A percentile compares a stretch with the other conserved stretches of the same genome.
These are phyloP conservation scores for Brachyhypopomus gauderio DNA, from an alignment of 2,113 vertebrate species.

Conservation along the genomic window DNA sequence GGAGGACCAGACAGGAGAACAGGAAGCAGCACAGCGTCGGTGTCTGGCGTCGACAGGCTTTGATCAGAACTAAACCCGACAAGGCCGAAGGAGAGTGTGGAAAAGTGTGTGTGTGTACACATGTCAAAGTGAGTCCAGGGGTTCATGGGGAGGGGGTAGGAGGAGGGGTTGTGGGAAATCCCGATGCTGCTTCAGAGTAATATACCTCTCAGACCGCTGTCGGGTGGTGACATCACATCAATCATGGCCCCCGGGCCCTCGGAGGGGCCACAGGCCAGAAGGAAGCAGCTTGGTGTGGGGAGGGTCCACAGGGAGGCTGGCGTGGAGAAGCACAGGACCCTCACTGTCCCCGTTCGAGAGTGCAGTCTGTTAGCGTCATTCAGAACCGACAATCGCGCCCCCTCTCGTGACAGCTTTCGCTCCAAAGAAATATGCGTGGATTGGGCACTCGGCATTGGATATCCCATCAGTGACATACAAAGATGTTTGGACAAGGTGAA, in stretches of 20 bases:
- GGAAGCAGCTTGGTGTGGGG: slow-evolving; percentile 40
- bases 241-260: slow-evolving; percentile 46
- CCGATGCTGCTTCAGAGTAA: slow-evolving; percentile 49
- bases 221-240: slow-evolving; percentile 63
- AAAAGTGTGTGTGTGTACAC: background rate
- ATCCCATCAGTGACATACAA: slow-evolving; percentile 35
- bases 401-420: slow-evolving; percentile 32
- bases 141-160: too few relatives aligned
- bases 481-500: slow-evolving; percentile 59
- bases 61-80: slow-evolving; percentile 39
- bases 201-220: slow-evolving; percentile 52
- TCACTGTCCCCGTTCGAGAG: slow-evolving; percentile 17
- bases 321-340: slow-evolving; percentile 17
- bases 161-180: slow-evolving; percentile 46
- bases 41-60: slow-evolving; percentile 25
- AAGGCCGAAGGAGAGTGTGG: slow-evolving; percentile 23
- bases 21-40: slow-evolving; percentile 27
- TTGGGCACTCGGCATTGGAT: slow-evolving; percentile 18
- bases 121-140: background rate
- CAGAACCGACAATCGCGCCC: slow-evolving; percentile 42
- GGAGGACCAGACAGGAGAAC: background rate
- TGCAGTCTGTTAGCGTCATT: slow-evolving; percentile 49
- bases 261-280: slow-evolving; percentile 31
- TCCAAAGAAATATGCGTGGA: slow-evolving; percentile 43
- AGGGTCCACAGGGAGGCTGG: slow-evolving; percentile 44